Evolutionary conservation across 1,140 invertebrate species (phyloP), one percentile per base, ranked within the genome.

Genomic region (Babylonia areolata): DNA sequence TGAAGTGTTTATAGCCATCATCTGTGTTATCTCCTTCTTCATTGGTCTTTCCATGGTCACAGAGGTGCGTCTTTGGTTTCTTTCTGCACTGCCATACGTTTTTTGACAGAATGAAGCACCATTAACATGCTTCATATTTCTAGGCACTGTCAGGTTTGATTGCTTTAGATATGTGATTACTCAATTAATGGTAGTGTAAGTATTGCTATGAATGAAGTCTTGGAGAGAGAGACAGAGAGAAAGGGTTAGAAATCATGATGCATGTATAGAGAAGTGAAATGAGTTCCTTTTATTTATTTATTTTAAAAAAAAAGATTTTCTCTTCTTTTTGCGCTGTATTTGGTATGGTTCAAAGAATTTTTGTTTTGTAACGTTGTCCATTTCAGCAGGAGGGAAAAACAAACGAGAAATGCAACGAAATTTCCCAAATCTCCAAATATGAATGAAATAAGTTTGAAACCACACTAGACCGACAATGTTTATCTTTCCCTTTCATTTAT

Each of bases 11-110:
- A 96, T 96, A 28, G 94, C 95, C 33, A 90, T 90, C 5, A 95
- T 96, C 64, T 97, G 96, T 91, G 39, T 95, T 2, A 58, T 96
- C 1, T 96, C 96, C 92, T 97, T 96, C 89, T 86, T 95, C 3
- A 92, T 97, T 54, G 96, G 96, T 78, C 93, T 97, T 39, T 95
- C 96, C 0, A 97, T 97, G 96, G 96, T 96, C 20, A 96, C 96
- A 51, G 95, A 96, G 89, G 96, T 96, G 93, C 95, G 95, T 93
- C 42, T 12, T 51, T 42, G 1, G 42, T 79, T 64, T 83, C 58
- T 31, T 28, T 77, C 75, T 23, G 5, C 58, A 23, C 0, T 64
- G 15, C 28, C 42, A 9, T 17, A 51, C 17, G 17, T 64, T 51
- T 51, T 20, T 51, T 51, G 6, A 64, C 58, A 64, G 15, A 12